Base-by-base conservation (phyloP, 2,888 invertebrate genomes). In the Dromius quadrimaculatus region DNA sequence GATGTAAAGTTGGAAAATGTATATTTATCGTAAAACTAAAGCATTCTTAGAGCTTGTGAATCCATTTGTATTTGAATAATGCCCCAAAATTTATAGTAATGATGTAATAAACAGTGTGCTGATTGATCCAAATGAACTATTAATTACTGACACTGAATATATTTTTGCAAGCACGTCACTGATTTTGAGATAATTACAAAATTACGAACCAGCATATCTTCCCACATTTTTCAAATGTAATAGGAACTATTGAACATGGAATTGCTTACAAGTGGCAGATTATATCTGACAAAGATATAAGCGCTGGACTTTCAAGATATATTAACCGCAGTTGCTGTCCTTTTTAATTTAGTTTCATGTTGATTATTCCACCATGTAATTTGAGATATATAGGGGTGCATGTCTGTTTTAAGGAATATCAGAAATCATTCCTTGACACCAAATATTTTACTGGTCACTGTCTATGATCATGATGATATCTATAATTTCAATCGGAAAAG, bases 271-370 rank as follows among this genome's bases (percentile, higher is more conserved):
- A 54, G 28, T 15, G 28, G 13, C 13, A 54, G 50, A 54, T 54
- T 13, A 54, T 54, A 54, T 54, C 28, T 54, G 28, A 54, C 11
- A 50, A 54, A 23, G 13, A 22, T 23, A 54, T 28, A 54, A 23
- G 28, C 8, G 15, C 28, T 54, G n/a, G 15, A 54, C 15, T 41
- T 41, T 41, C 13, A 41, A 13, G 13, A 4, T 17, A 54, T 28
- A 54, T 32, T 54, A 54, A 54, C 50, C 28, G 15, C 50, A 11
- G n/a, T 54, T 54, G 28, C 50, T 54, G 50, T 54, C 50, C 23
- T 17, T 54, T 28, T 54, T 28, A 54, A n/a, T n/a, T 45, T 2
- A 17, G 20, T 23, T 23, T 28, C 9, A 54, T 23, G 50, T 54
- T 54, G 9, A 28, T 15, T 54, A 28, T 15, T 6, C 4, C 9